Base-by-base conservation (phyloP, 2,113 vertebrate genomes). In the Aspiorhynchus laticeps region DNA sequence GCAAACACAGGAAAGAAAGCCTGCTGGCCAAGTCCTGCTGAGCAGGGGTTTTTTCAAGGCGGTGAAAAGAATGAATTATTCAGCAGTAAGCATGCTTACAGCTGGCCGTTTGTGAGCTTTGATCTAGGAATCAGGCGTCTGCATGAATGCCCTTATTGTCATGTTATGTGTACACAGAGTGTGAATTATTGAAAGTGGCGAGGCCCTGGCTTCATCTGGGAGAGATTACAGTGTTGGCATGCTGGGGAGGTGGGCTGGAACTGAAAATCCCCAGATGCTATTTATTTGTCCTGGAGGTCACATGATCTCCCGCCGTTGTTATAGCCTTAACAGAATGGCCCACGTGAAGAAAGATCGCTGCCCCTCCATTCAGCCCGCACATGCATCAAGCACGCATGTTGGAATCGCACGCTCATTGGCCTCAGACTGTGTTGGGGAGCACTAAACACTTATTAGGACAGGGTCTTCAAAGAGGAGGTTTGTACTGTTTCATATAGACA, bases 61-160 rank as follows among this genome's bases (percentile, higher is more conserved):
- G 94, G 95, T 98, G 96, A 98, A 98, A 96, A 95, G 96, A 96
- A 95, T 96, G 96, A 97, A 98, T 97, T 97, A 97, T 98, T 97
- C 96, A 96, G 96, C 95, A 97, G 96, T 95, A 93, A 95, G 96
- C 96, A 95, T 96, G 96, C 96, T 96, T 98, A 97, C 97, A 98
- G 97, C 97, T 97, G 97, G 96, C 96, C 96, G 95, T 96, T 96
- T 96, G 96, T 94, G 95, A 95, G 96, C 93, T 98, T 98, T 99
- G 98, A 98, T 98, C 97, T 98, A 96, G 92, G 95, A 96, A 97
- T 96, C 95, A 95, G 96, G 95, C 94, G 93, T 86, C 86, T 93
- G 96, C 96, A 96, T 98, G 97, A 98, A 98, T 98, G 96, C 96
- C 96, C 96, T 97, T 97, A 98, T 98, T 98, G 97, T 98, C 96